Base-by-base conservation (phyloP, 1,140 invertebrate species). In the Drosophila bocki region DNA sequence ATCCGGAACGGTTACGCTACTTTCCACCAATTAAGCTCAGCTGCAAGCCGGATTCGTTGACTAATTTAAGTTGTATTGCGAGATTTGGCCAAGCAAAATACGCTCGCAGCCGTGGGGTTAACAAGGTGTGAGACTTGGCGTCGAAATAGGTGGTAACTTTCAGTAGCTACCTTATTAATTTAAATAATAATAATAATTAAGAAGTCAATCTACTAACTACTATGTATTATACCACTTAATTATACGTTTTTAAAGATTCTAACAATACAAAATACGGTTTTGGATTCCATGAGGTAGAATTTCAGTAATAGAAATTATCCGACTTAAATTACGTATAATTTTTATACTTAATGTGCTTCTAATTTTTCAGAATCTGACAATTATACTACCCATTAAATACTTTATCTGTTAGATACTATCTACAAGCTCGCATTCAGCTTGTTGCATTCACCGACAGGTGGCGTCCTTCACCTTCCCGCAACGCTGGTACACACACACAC, bases 1-100 rank as follows among this genome's bases (percentile, higher is more conserved):
- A 56, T 54, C 68, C 76, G 83, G 58, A 87, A 86, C 84, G 76
- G 83, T 80, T 83, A 80, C 75, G 83, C 80, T 76, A 75, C 61
- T 72, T 72, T 83, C 48, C 57, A 57, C 26, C 51, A 78, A 78
- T 78, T 78, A 78, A 78, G 59, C 65, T 41, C 33, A 58, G 33
- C 44, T 61, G 41, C 9, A 42, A 39, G 47, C 15, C 48, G 42
- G 39, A 39, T 42, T 51, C 5, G 35, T 42, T 39, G 60, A 41
- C 60, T 22, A 67, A 76, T 76, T 44, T 53, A 53, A 45, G 12
- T 59, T 76, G 50, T 76, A 76, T 58, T 51, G 22, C n/a, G 11
- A 64, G 37, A 48, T 39, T 39, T 3, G 42, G 56, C 19, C 37
- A 48, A 39, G 33, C 8, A 35, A 67, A 35, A 68, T 17, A 11